Conservation (phyloP, 2,888 invertebrate species). For the Machimus atricapillus region DNA sequence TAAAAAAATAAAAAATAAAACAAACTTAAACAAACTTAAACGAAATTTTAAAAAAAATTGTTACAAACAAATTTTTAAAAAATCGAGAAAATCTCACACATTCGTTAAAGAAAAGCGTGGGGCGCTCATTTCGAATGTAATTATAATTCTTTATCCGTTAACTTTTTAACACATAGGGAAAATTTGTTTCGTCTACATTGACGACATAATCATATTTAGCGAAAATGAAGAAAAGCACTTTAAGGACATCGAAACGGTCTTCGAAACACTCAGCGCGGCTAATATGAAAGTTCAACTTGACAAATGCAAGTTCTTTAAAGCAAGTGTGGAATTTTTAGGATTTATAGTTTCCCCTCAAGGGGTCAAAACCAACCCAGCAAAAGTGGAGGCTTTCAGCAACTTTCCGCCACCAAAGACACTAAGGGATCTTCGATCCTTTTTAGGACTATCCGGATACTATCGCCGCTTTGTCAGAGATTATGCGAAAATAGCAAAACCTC, state of each 20-base stretch:
- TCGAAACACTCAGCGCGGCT: not conserved
- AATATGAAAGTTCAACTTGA: not conserved
- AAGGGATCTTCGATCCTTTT: not conserved
- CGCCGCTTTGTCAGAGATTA: not conserved
- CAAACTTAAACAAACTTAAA: too few species aligned
- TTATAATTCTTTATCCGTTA: too few species aligned
- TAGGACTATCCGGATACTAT: not conserved
- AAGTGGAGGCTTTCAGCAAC: not conserved
- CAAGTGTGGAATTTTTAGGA: not conserved
- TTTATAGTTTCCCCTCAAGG: not conserved
- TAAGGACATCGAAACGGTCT: not conserved
- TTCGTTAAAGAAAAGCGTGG: too few species aligned
- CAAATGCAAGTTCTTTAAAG: not conserved
- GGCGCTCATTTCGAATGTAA: too few species aligned
- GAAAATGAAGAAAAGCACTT: not conserved
- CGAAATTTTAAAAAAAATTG: too few species aligned
- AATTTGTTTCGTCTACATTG: not conserved
- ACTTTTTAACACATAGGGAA: too few species aligned
- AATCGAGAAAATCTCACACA: too few species aligned
- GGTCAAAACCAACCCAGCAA: not conserved
- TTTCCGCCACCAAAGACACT: not conserved
- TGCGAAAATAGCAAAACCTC: not conserved
- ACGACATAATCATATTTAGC: not conserved
- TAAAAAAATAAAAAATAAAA: too few species aligned
- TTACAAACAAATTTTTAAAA: too few species aligned